Evolutionary conservation across 2,888 invertebrate genomes (phyloP).

Genomic region (Choristoneura rosaceana): DNA sequence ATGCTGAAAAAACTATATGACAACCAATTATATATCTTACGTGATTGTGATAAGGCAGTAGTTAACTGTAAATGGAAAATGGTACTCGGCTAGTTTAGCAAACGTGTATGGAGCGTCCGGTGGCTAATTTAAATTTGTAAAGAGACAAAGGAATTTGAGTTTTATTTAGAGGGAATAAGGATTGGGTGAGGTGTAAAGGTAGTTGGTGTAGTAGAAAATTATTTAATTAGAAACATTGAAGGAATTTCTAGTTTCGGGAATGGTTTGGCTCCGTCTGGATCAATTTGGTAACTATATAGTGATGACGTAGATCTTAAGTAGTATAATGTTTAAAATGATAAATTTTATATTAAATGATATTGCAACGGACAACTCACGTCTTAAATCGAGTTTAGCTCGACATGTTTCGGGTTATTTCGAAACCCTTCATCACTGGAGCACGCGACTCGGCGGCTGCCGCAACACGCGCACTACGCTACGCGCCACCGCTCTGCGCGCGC

Average conservation of each 20-base stretch:
- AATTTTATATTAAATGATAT: no score
- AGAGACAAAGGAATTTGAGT: not conserved
- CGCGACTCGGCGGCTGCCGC: no score
- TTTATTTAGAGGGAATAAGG: not conserved
- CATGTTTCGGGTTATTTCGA: no score
- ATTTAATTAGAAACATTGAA: slow-evolving; percentile 43
- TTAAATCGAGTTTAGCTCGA: no score
- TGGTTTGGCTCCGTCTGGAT: slow-evolving; percentile 27
- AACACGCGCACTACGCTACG: no score
- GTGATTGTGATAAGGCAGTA: not conserved
- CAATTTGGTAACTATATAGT: slow-evolving; percentile 1
- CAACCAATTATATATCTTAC: not conserved
- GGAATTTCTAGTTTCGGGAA: slow-evolving; percentile 28
- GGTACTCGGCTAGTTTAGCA: slow-evolving; percentile 32
- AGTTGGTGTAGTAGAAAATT: slow-evolving; percentile 30
- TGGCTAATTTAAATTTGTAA: not conserved
- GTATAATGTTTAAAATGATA: no score
- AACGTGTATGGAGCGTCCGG: slow-evolving; percentile 27
- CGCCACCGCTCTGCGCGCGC: no score
- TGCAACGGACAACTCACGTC: no score
- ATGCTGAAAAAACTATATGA: not conserved
- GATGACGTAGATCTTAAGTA: no score
- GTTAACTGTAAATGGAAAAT: not conserved
- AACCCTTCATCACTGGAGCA: no score
- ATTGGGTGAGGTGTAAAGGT: not conserved